These are phyloP conservation scores for Liparis tanakae DNA, from an alignment of 2,797 vertebrate genomes.

Conservation along the genomic window DNA sequence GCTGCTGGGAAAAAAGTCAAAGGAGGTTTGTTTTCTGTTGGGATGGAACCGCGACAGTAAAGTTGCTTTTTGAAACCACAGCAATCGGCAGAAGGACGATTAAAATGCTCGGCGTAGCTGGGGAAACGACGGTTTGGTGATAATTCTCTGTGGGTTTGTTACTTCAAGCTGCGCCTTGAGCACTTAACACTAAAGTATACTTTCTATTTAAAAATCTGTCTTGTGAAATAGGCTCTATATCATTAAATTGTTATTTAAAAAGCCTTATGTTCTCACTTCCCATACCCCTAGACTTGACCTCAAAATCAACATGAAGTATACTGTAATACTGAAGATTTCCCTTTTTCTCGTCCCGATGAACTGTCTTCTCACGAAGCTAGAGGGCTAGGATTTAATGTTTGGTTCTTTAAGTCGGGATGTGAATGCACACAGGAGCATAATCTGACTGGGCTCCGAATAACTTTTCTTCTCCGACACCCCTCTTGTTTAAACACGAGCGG, in stretches of 20 bases:
- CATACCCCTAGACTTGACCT: not conserved
- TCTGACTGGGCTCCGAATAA: slow-evolving; percentile 16
- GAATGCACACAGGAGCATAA: slow-evolving; percentile 27
- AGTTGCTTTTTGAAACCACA: not conserved
- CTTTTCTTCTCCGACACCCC: not conserved
- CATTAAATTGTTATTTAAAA: not conserved
- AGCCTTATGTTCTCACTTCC: not conserved
- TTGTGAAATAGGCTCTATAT: not conserved
- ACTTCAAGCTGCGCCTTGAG: not conserved
- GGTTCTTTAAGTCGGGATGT: slow-evolving; percentile 24
- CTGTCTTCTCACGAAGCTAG: not conserved
- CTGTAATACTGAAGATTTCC: not conserved
- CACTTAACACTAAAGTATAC: not conserved
- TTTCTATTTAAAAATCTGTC: not conserved
- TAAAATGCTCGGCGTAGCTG: not conserved
- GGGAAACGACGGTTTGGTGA: not conserved
- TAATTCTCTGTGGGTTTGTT: slow-evolving; percentile 13
- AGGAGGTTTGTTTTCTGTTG: slow-evolving; percentile 1
- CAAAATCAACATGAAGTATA: not conserved
- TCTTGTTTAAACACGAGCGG: slow-evolving; percentile 35
- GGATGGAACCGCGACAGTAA: not conserved
- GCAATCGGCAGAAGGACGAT: not conserved
- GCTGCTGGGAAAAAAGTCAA: not conserved
- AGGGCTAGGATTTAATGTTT: not conserved
- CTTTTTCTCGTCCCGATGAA: not conserved